Percentiles rank a stretch among this genome's conserved stretches.
These are phyloP conservation scores for Labeo calbasu DNA, from an alignment of 2,797 vertebrate genomes.

Conservation along the genomic window DNA sequence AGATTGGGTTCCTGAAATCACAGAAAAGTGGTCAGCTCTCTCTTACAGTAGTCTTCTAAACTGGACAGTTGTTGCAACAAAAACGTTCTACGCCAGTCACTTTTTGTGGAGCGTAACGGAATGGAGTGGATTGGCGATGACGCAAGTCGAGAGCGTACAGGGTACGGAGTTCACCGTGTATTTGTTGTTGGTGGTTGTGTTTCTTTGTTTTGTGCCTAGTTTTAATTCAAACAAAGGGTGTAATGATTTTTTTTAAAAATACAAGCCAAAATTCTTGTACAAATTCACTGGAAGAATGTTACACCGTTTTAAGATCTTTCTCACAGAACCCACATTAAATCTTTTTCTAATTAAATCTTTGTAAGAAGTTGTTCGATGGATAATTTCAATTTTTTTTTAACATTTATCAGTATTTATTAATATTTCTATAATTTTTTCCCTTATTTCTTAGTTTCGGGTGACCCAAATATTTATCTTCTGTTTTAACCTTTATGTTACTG, in stretches of 20 bases:
- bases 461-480: background rate
- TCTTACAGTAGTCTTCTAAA: slow-evolving; percentile 51
- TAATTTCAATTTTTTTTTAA: too few relatives aligned
- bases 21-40: background rate
- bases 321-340: too few relatives aligned
- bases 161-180: background rate
- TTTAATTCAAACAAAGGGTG: too few relatives aligned
- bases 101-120: background rate
- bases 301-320: too few relatives aligned
- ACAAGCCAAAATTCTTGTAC: too few relatives aligned
- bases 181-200: background rate
- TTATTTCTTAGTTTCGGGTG: background rate
- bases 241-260: too few relatives aligned
- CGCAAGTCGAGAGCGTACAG: slow-evolving; percentile 52
- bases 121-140: slow-evolving; percentile 63
- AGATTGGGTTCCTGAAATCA: background rate
- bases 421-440: background rate
- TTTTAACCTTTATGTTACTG: background rate
- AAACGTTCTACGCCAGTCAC: slow-evolving; percentile 67
- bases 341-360: too few relatives aligned
- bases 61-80: background rate
- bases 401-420: background rate
- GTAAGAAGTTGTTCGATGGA: too few relatives aligned
- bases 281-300: too few relatives aligned
- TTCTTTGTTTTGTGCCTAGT: background rate